phyloP scores from a whole-genome alignment of 2,797 vertebrate species.

The Microctenopoma stevenorrisi region DNA sequence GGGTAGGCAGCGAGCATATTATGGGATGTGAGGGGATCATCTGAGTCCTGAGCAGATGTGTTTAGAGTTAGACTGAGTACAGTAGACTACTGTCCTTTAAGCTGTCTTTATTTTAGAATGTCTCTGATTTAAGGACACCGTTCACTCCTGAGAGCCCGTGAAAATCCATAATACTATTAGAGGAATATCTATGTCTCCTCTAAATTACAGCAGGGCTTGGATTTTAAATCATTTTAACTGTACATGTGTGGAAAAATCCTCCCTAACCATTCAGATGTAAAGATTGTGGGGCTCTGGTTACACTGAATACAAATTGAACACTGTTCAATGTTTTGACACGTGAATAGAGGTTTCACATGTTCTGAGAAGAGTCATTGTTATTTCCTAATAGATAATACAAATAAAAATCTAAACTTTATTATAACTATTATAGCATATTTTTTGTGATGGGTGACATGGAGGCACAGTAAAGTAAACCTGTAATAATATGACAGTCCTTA shows the following conservation, averaged over 20 bases:
- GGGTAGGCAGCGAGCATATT: slow-evolving; percentile 50
- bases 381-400: neutral
- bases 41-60: slow-evolving; percentile 23
- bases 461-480: neutral
- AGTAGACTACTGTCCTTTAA: slow-evolving; percentile 1
- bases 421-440: no score
- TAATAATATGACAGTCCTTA: neutral
- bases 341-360: slow-evolving; percentile 13
- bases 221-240: slow-evolving; percentile 10
- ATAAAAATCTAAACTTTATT: no score
- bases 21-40: slow-evolving; percentile 9
- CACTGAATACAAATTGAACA: slow-evolving; percentile 32
- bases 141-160: neutral
- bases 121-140: neutral
- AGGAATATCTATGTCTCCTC: slow-evolving; percentile 12
- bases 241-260: slow-evolving; percentile 13
- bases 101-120: no score
- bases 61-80: neutral
- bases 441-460: neutral
- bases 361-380: slow-evolving; percentile 2
- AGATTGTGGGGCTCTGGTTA: slow-evolving; percentile 1
- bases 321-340: neutral
- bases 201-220: slow-evolving; percentile 39
- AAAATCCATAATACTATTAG: slow-evolving; percentile 27
- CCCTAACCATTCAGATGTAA: slow-evolving; percentile 11